These are phyloP conservation scores for Argyresthia goedartella DNA, from an alignment of 2,888 invertebrate genomes.

Conservation along the genomic window DNA sequence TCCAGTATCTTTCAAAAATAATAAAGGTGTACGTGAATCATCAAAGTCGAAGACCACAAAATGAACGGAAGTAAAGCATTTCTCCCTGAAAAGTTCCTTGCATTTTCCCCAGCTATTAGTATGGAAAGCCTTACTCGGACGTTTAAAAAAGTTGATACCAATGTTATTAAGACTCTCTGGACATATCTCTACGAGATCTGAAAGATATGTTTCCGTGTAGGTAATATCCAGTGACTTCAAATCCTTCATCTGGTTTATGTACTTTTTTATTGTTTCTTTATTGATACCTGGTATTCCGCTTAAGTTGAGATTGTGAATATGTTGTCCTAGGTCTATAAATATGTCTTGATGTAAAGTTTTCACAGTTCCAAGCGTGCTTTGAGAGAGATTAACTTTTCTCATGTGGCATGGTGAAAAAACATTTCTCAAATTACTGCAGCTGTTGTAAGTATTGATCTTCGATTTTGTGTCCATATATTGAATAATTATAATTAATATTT, in stretches of 20 bases:
- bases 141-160: slow-evolving; percentile 26
- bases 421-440: slow-evolving; percentile 16
- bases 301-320: slow-evolving; percentile 23
- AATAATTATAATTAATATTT: slow-evolving; percentile 21
- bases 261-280: slow-evolving; percentile 17
- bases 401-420: slow-evolving; percentile 24
- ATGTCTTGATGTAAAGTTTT: slow-evolving; percentile 19
- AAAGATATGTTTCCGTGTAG: slow-evolving; percentile 26
- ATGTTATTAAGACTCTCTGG: slow-evolving; percentile 21
- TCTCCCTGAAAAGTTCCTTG: slow-evolving; percentile 18
- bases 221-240: slow-evolving; percentile 26
- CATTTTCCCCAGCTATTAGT: slow-evolving; percentile 16
- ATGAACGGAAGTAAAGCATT: slow-evolving; percentile 21
- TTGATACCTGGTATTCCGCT: slow-evolving; percentile 24
- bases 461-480: slow-evolving; percentile 18
- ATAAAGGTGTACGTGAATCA: slow-evolving; percentile 20
- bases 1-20: slow-evolving; percentile 21
- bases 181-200: slow-evolving; percentile 23
- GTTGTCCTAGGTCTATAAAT: slow-evolving; percentile 17
- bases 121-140: slow-evolving; percentile 15
- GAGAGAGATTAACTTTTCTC: slow-evolving; percentile 19
- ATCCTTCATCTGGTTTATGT: slow-evolving; percentile 17
- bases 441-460: slow-evolving; percentile 20
- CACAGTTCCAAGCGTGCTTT: slow-evolving; percentile 19
- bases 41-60: slow-evolving; percentile 26